phyloP scores from a whole-genome alignment of 1,140 invertebrate species.

The Probaryconus sp. region DNA sequence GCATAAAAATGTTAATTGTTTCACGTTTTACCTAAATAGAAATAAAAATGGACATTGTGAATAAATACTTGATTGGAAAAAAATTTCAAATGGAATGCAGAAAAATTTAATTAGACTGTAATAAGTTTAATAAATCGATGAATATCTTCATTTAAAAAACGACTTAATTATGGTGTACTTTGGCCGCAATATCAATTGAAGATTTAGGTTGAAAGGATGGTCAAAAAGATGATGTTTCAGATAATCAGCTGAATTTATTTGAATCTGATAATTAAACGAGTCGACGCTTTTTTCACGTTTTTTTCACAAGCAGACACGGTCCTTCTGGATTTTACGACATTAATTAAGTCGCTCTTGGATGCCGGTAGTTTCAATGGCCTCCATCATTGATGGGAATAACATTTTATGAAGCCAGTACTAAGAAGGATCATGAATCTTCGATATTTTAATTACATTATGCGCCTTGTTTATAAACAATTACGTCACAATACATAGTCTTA shows the following conservation, averaged over 20 bases:
- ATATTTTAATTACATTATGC: constrained; percentile 31
- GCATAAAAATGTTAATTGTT: constrained; percentile 39
- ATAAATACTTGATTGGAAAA: constrained; percentile 18
- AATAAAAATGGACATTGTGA: constrained; percentile 16
- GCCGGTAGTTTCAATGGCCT: constrained; percentile 19
- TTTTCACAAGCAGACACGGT: constrained; percentile 15
- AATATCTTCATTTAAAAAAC: constrained; percentile 1
- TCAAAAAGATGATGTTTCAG: constrained; percentile 21
- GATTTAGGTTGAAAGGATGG: neutral
- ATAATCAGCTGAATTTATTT: constrained; percentile 36
- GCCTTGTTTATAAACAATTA: neutral
- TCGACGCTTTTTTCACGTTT: constrained; percentile 29
- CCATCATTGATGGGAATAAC: constrained; percentile 1
- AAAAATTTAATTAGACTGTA: constrained; percentile 4
- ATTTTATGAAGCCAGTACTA: constrained; percentile 22
- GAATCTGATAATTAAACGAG: constrained; percentile 33
- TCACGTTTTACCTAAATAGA: constrained; percentile 9
- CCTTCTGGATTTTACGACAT: constrained; percentile 29
- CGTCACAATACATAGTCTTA: neutral
- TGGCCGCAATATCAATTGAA: constrained; percentile 11
- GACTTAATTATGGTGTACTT: constrained; percentile 7
- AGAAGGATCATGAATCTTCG: constrained; percentile 13
- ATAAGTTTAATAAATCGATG: constrained; percentile 19
- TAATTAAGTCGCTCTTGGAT: constrained; percentile 41
- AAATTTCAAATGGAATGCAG: neutral